Evolutionary conservation across 2,113 vertebrate genomes (phyloP), one percentile per base, ranked within the genome.

Genomic region (Lycaon pictus): DNA sequence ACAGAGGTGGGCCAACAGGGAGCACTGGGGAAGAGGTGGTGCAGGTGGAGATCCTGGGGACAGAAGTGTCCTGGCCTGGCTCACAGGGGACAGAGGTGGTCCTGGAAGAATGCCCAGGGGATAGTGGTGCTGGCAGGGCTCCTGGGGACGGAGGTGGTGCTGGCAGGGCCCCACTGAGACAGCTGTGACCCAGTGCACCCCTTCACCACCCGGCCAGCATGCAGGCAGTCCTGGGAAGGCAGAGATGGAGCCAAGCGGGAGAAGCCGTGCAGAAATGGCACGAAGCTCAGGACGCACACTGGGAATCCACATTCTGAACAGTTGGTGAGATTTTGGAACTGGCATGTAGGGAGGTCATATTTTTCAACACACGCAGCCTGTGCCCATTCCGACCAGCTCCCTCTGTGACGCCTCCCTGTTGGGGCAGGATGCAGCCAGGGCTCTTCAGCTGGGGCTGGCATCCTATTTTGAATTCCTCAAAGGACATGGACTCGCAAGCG

Each of bases 401-500:
- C 84, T 77, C 67, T 9, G 19, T 27, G 69, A 69, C n/a, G 62
- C 27, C 63, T 6, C 11, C 23, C 10, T 17, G 22, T 32, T 0
- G 4, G 65, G 10, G 76, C 19, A 2, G 29, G 69, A 81, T 0
- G 0, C 51, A 5, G 76, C 48, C 1, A 0, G 6, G 19, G 48
- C 55, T 60, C 23, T 12, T 55, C 13, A 22, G 7, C 67, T 2
- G 15, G 11, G 17, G 27, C 51, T 4, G 3, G 7, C 11, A 29
- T 74, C 62, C 48, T 0, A 2, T 17, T 23, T 77, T 16, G 0
- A 3, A 6, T 56, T 76, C 67, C 53, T 48, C 85, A 10, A n/a
- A 63, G 63, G n/a, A 20, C 13, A 63, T 1, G n/a, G 22, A 7
- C 23, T 16, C 48, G 15, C 2, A 2, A n/a, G 17, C 0, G 0